These are phyloP conservation scores for Drosophila lacteicornis DNA, from an alignment of 1,140 invertebrate species.

Conservation along the genomic window DNA sequence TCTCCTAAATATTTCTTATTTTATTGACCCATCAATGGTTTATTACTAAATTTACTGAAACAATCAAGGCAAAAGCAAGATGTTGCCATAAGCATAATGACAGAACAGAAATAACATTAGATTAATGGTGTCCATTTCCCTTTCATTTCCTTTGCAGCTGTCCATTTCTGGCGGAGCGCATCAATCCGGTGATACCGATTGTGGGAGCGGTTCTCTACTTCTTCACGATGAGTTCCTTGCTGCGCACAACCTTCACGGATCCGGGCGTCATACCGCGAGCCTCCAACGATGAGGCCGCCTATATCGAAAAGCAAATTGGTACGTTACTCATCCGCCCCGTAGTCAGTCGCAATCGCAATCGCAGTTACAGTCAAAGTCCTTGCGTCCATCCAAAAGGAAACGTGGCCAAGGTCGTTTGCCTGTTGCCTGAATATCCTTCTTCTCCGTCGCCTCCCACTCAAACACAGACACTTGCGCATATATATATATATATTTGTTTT, in stretches of 20 bases:
- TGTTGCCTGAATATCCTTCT: slow-evolving; percentile 64
- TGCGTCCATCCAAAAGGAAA: slow-evolving; percentile 58
- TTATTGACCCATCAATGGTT: slow-evolving; percentile 11
- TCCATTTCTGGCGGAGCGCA: slow-evolving; percentile 91
- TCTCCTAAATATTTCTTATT: background rate
- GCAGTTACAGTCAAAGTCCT: slow-evolving; percentile 18
- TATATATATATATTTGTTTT: slow-evolving; percentile 62
- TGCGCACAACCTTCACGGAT: slow-evolving; percentile 97
- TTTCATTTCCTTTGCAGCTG: slow-evolving; percentile 89
- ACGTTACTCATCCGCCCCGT: slow-evolving; percentile 51
- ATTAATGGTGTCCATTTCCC: slow-evolving; percentile 21
- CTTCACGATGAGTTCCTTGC: slow-evolving; percentile 95
- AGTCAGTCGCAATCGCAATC: background rate
- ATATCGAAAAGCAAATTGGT: slow-evolving; percentile 95
- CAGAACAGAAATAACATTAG: slow-evolving; percentile 11
- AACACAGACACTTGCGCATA: slow-evolving; percentile 36
- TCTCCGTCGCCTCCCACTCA: slow-evolving; percentile 24
- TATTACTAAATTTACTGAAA: slow-evolving; percentile 6
- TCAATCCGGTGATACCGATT: slow-evolving; percentile 94
- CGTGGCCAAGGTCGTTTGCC: slow-evolving; percentile 75
- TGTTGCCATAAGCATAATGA: slow-evolving; percentile 19
- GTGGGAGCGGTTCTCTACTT: slow-evolving; percentile 94
- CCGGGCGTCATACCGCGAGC: slow-evolving; percentile 97
- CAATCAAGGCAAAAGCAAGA: slow-evolving; percentile 24
- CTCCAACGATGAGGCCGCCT: slow-evolving; percentile 95